Evolutionary conservation across 2,888 invertebrate species (phyloP), one percentile per base, ranked within the genome.

Genomic region (Ashinkailepas kermadecensis): DNA sequence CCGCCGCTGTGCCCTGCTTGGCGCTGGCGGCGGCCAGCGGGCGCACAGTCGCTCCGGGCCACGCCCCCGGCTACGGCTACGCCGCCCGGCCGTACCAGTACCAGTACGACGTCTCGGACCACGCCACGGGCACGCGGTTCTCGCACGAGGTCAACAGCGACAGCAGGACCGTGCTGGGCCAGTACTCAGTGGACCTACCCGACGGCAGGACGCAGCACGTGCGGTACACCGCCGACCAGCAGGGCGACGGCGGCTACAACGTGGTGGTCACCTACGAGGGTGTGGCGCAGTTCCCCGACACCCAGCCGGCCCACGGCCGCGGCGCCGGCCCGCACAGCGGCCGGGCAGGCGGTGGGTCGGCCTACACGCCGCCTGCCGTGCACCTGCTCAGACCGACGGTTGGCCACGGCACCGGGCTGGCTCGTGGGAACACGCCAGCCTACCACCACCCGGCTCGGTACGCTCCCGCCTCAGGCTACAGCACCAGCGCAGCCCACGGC

Each of bases 261-360:
- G 83, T 83, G n/a, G 81, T 81, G 23, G 83, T 83, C n/a, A 82
- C 65, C 54, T 83, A 83, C 82, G 83, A 83, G 58, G 83, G 83
- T 13, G 83, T 83, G 57, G 83, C 83, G 57, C 79, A 78, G 81
- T 83, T 82, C 67, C 81, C 83, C 0, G 81, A 78, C 21, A n/a
- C 8, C 7, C 15, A 0, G 13, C 18, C 18, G 15, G 70, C 7
- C 15, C 18, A 70, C 70, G 70, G 54, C 39, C 13, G 70, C 70
- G 15, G 18, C 70, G 70, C 21, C 70, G 15, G 12, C 10, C 18
- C 8, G 21, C 21, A 64, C 23, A 25, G 25, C 58, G 10, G 58
- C 58, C 58, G 9, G 13, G 10, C 9, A 58, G 70, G 25, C 39
- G 11, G 13, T 39, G 8, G 70, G 3, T 39, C 70, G 15, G 70